Evolutionary conservation across 2,797 vertebrate species (phyloP), one percentile per base, ranked within the genome.

Genomic region (Iguana delicatissima): DNA sequence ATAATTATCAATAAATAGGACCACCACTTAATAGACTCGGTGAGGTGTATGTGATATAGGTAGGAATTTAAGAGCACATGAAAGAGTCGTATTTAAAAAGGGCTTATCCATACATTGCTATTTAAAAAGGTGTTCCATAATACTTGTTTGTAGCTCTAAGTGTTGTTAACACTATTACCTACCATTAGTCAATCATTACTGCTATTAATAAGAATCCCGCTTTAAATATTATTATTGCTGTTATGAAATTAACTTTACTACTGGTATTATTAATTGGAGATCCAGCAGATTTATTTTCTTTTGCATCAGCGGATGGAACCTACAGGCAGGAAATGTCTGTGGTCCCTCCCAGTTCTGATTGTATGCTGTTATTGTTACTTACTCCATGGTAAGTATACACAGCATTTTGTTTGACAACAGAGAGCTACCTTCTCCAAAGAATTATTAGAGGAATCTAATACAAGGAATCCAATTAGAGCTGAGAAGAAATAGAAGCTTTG

Each of bases 1-100:
- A 97, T 96, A 96, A 97, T 97, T 96, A 96, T 96, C 96, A 96
- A 94, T 96, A 96, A 96, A 95, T 86, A 95, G 89, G 89, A 93
- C 81, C 87, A 86, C 3, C 46, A 72, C 84, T 5, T 55, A 42
- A 18, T 84, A 90, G 93, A 86, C 91, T 92, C 90, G 88, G 92
- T 94, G 86, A 32, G 67, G 84, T 95, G 80, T 84, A 84, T 92
- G 38, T 50, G 81, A 74, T 73, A 2, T 62, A 38, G 22, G 79
- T 81, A 86, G 57, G 35, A 64, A 50, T 62, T 73, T 81, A 46
- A 12, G 20, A 81, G 29, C 35, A 69, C 72, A 24, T 73, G 29
- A 69, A n/a, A 32, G 14, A 64, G 62, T 73, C 5, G 74, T 18
- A 79, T 89, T 89, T 50, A n/a, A 62, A 85, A 85, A 57, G 57